Conservation (phyloP, 2,888 invertebrate species). For the Macrosiphum euphorbiae region DNA sequence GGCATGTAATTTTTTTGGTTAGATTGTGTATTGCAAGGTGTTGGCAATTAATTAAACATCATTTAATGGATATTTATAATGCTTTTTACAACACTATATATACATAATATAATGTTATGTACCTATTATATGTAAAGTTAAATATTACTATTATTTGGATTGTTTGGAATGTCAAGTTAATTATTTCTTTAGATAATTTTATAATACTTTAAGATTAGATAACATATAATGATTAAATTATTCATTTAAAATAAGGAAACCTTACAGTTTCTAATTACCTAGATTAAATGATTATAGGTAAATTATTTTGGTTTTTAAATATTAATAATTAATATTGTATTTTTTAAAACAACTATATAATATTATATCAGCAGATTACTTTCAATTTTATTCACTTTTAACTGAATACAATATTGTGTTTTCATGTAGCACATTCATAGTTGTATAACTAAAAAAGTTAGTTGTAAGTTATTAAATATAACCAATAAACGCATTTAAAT, state of each 20-base stretch:
- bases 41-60: slow-evolving; percentile 51
- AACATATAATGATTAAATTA: slow-evolving; percentile 7
- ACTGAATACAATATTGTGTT: slow-evolving; percentile 44
- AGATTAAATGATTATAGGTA: slow-evolving; percentile 48
- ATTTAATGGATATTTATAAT: slow-evolving; percentile 20
- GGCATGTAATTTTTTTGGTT: slow-evolving; percentile 8
- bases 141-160: slow-evolving; percentile 34
- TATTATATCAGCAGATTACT: background rate
- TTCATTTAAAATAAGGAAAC: slow-evolving; percentile 4
- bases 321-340: slow-evolving; percentile 39
- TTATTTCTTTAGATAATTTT: slow-evolving; percentile 46
- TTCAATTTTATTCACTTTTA: slow-evolving; percentile 34
- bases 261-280: slow-evolving; percentile 33
- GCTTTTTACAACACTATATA: slow-evolving; percentile 54
- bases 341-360: slow-evolving; percentile 38
- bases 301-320: slow-evolving; percentile 44
- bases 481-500: slow-evolving; percentile 51
- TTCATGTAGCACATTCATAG: slow-evolving; percentile 45
- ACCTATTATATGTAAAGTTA: slow-evolving; percentile 20
- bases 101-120: slow-evolving; percentile 33
- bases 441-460: slow-evolving; percentile 30
- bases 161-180: slow-evolving; percentile 40
- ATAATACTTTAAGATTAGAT: slow-evolving; percentile 29
- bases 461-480: slow-evolving; percentile 21
- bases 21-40: slow-evolving; percentile 56